Evolutionary conservation across 2,888 invertebrate species (phyloP).

Genomic region (Notodonta dromedarius): DNA sequence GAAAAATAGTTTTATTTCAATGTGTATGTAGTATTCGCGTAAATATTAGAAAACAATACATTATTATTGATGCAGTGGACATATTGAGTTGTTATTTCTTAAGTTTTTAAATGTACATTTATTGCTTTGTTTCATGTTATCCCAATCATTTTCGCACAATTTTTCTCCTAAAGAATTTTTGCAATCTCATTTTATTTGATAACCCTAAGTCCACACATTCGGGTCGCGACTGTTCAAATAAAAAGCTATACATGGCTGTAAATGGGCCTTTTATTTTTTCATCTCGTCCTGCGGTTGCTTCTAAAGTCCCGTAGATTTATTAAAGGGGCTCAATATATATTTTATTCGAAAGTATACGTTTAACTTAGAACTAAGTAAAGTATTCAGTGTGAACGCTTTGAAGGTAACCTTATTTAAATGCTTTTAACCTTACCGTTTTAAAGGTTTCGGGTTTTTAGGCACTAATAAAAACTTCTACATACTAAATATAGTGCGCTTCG

Average conservation of each 20-base stretch:
- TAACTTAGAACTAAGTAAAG: slow-evolving; percentile 14
- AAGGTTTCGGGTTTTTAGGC: too few relatives aligned
- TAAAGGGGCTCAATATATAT: slow-evolving; percentile 12
- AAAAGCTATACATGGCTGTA: slow-evolving; percentile 29
- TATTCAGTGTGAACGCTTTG: neutral
- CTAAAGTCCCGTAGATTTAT: slow-evolving; percentile 27
- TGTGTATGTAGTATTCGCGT: too few relatives aligned
- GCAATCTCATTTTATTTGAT: neutral
- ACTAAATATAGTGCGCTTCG: too few relatives aligned
- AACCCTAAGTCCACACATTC: slow-evolving; percentile 7
- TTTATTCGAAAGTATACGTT: slow-evolving; percentile 26
- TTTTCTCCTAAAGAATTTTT: neutral
- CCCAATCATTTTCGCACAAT: neutral
- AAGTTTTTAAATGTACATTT: too few relatives aligned
- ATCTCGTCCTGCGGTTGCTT: slow-evolving; percentile 24
- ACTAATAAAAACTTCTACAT: too few relatives aligned
- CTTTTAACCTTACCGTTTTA: too few relatives aligned
- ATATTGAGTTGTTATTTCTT: too few relatives aligned
- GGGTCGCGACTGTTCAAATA: slow-evolving; percentile 26
- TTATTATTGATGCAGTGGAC: too few relatives aligned
- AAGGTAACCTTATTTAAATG: neutral
- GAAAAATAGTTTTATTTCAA: too few relatives aligned
- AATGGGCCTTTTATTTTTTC: slow-evolving; percentile 37
- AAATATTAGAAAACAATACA: too few relatives aligned
- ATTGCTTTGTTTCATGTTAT: neutral